Percentiles rank a stretch among this genome's conserved stretches.
Conservation (phyloP, 1,140 invertebrate species). For the Coenobita brevimanus region DNA sequence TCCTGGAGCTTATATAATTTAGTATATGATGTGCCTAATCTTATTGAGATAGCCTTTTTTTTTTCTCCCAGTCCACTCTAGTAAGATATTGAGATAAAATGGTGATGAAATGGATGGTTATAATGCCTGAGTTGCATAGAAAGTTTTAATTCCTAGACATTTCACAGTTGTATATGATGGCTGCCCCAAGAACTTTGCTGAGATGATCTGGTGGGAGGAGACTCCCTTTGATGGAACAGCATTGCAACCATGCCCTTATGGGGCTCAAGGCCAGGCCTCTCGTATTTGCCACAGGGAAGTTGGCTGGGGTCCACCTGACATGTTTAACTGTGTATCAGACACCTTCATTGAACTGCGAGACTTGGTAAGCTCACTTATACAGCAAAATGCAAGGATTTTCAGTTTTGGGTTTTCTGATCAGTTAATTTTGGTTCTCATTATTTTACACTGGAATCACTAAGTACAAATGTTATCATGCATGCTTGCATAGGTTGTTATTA, state of each 20-base stretch:
- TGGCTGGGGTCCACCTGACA: conserved; percentile 89
- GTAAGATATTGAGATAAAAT: no score
- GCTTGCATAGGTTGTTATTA: background rate
- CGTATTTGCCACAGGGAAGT: conserved; percentile 86
- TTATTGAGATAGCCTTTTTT: no score
- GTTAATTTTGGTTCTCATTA: conserved; percentile 1
- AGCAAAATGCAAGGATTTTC: no score
- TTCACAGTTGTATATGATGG: conserved; percentile 88
- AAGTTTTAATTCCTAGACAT: background rate
- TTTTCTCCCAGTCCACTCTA: no score
- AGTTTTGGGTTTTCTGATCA: background rate
- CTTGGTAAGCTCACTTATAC: conserved; percentile 77
- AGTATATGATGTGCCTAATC: no score
- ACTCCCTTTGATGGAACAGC: conserved; percentile 86
- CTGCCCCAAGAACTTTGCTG: conserved; percentile 86
- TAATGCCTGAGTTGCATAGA: background rate
- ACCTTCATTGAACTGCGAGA: conserved; percentile 86
- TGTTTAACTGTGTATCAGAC: conserved; percentile 95
- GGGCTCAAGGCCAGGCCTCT: conserved; percentile 85
- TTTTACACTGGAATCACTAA: background rate
- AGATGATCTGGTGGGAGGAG: conserved; percentile 90
- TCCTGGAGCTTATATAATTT: no score
- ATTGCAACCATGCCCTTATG: conserved; percentile 84
- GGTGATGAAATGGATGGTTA: background rate
- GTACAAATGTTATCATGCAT: background rate